A percentile compares a stretch with the other conserved stretches of the same genome.
phyloP scores from a whole-genome alignment of 2,888 invertebrate species.

The Pteria penguin region DNA sequence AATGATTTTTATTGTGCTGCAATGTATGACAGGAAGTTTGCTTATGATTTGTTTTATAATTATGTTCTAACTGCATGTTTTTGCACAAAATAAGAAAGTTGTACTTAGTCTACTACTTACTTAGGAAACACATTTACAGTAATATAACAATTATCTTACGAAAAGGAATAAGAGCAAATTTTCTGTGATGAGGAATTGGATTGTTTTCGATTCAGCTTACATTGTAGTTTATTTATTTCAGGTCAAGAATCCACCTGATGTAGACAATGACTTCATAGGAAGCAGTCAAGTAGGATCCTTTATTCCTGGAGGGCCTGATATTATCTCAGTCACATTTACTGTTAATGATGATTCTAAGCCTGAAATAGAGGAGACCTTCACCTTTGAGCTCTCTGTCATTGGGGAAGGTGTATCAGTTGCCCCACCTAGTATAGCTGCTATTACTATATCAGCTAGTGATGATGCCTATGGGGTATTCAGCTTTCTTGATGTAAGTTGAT shows the following conservation, averaged over 20 bases:
- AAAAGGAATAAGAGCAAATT: too few relatives aligned
- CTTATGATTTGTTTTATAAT: too few relatives aligned
- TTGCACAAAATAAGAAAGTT: too few relatives aligned
- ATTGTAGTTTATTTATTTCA: constrained; percentile 42
- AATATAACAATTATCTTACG: too few relatives aligned
- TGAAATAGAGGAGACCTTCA: constrained; percentile 72
- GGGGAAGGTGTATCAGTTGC: constrained; percentile 53
- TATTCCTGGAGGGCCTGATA: constrained; percentile 53
- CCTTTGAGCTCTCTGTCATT: constrained; percentile 59
- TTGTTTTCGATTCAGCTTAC: too few relatives aligned
- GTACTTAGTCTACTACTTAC: too few relatives aligned
- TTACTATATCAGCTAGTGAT: constrained; percentile 76
- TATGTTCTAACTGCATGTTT: too few relatives aligned
- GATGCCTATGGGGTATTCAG: constrained; percentile 77
- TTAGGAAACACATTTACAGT: too few relatives aligned
- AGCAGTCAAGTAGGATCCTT: constrained; percentile 72
- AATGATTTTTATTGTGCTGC: too few relatives aligned
- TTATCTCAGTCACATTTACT: constrained; percentile 67
- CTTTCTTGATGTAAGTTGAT: constrained; percentile 70
- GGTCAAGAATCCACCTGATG: constrained; percentile 55
- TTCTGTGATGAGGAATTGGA: too few relatives aligned
- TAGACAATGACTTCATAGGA: constrained; percentile 73
- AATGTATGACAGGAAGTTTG: too few relatives aligned
- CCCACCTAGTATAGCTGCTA: constrained; percentile 55
- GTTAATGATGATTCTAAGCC: constrained; percentile 72